Percentiles rank a stretch among this genome's conserved stretches.
Evolutionary conservation across 1,140 invertebrate genomes (phyloP).

Genomic region (Subanguina moxae): DNA sequence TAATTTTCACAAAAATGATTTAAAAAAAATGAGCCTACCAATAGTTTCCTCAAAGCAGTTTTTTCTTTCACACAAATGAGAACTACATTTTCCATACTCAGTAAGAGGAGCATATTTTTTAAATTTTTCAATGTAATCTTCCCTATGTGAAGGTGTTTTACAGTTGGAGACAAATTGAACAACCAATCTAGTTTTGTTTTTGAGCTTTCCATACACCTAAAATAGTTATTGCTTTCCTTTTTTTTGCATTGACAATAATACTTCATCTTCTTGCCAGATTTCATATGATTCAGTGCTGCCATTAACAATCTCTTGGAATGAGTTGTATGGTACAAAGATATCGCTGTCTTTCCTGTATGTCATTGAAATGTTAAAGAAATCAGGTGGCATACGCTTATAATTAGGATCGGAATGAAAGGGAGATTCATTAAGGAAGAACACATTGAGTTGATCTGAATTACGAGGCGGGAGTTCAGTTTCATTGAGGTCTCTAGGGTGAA

Average conservation of each 20-base stretch:
- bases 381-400: background rate
- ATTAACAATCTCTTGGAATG: constrained; percentile 7
- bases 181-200: constrained; percentile 16
- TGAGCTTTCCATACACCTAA: constrained; percentile 7
- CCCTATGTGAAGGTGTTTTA: constrained; percentile 6
- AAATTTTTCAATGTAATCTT: constrained; percentile 14
- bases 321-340: constrained; percentile 19
- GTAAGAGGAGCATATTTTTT: constrained; percentile 9
- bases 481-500: background rate
- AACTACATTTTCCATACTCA: constrained; percentile 11
- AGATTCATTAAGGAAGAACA: background rate
- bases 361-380: constrained; percentile 26
- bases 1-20: background rate
- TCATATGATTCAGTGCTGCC: background rate
- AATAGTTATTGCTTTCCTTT: too few species aligned
- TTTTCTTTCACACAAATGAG: constrained; percentile 2
- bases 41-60: constrained; percentile 12
- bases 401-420: background rate
- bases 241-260: constrained; percentile 9
- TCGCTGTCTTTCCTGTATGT: constrained; percentile 19
- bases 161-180: constrained; percentile 19
- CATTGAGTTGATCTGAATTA: constrained; percentile 3
- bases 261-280: constrained; percentile 25
- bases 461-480: background rate
- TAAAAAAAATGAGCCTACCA: background rate